A percentile compares a stretch with the other conserved stretches of the same genome.
Conservation (phyloP, 2,888 invertebrate genomes). For the Eretmocerus hayati region DNA sequence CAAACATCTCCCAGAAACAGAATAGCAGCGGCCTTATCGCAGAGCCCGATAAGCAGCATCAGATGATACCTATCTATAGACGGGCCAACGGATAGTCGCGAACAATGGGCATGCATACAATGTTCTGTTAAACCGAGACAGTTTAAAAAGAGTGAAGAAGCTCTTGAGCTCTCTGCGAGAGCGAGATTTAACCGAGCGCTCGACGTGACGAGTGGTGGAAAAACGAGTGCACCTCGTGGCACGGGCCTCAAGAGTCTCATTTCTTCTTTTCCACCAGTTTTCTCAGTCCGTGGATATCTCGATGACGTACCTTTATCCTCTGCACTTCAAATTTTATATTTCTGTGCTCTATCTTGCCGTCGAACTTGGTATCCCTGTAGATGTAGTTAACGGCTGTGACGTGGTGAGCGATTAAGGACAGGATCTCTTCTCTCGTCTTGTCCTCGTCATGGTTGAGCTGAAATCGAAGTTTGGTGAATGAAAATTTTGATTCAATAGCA, state of each 20-base stretch:
- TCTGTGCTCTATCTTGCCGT: conserved; percentile 81
- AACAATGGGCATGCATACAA: no score
- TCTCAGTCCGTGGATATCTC: no score
- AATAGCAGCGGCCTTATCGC: no score
- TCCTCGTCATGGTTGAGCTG: conserved; percentile 69
- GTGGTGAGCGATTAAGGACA: conserved; percentile 95
- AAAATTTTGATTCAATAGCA: no score
- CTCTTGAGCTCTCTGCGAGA: neutral
- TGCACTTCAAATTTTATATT: conserved; percentile 97
- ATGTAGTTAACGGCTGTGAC: conserved; percentile 98
- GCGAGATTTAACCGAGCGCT: neutral
- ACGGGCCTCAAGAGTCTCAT: no score
- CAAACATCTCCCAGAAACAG: no score
- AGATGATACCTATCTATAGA: no score
- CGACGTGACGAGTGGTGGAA: neutral
- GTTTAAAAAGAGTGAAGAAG: neutral
- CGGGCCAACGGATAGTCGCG: no score
- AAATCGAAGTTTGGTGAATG: no score
- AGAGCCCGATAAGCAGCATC: no score
- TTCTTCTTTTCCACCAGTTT: no score
- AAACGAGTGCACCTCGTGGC: neutral
- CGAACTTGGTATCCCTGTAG: conserved; percentile 90
- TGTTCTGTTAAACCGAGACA: neutral
- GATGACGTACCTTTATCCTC: conserved; percentile 64
- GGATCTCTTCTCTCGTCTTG: conserved; percentile 94